Evolutionary conservation across 2,113 vertebrate genomes (phyloP), one percentile per base, ranked within the genome.

Genomic region (Phoenicopterus ruber): DNA sequence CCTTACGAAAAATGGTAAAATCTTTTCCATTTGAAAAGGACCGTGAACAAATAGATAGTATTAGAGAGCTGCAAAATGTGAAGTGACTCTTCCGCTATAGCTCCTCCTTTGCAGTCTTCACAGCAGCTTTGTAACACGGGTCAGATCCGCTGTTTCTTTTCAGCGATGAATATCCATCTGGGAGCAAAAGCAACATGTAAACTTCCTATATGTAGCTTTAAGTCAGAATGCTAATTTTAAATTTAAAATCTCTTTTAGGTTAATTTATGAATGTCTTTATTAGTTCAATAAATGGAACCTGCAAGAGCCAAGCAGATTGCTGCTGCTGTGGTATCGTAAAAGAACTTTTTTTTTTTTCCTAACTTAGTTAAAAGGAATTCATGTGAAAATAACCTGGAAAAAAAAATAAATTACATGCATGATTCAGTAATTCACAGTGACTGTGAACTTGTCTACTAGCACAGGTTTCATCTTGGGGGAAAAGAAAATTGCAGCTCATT

Each of bases 401-500:
- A 46, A 42, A 87, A 79, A 66, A 32, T 31, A 67, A 34, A 65
- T 92, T 49, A 44, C 6, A 2, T 71, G 42, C 11, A 54, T 73
- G 67, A 65, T 85, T 95, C 76, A 71, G 38, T 96, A 96, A 93
- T 67, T 90, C 46, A 26, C 31, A 63, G 21, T 6, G 42, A 57
- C 55, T 62, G 1, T 28, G 22, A 70, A 57, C 42, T 63, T 94
- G 31, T 76, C 61, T 95, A 13, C 14, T 52, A 44, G 58, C 77
- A 66, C 54, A 69, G 52, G 54, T 84, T 93, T 67, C 54, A 58
- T 83, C 67, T 90, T 54, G 16, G 26, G 46, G 22, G 36, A 40
- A 42, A 52, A 67, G 46, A 91, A 90, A 88, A 72, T 88, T 82
- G 46, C 72, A 94, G 29, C 50, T 88, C 87, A 95, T 95, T 92